A percentile compares a stretch with the other conserved stretches of the same genome.
Evolutionary conservation across 2,113 vertebrate species (phyloP).

Genomic region (Nesoenas mayeri): DNA sequence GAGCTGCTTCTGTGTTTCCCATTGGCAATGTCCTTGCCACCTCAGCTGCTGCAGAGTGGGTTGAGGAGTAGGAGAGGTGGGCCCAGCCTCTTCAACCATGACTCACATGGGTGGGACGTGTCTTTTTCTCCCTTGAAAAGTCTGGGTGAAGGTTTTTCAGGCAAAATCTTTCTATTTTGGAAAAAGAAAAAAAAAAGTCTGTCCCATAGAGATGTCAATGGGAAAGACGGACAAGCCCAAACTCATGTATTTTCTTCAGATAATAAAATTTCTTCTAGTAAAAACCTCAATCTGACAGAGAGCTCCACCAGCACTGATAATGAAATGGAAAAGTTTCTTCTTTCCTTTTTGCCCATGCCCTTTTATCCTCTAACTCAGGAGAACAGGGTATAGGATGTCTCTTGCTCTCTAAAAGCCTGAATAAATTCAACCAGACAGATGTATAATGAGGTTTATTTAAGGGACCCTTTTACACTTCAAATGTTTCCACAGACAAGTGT

Average conservation of each 20-base stretch:
- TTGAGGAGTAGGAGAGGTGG: not conserved
- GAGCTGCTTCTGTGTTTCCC: not conserved
- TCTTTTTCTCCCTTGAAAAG: not conserved
- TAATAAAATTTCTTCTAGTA: not conserved
- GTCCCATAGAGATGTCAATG: not conserved
- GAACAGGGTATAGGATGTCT: not conserved
- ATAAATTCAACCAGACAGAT: not conserved
- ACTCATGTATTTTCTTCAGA: not conserved
- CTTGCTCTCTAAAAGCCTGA: not conserved
- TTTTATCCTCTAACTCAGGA: not conserved
- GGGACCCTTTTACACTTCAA: not conserved
- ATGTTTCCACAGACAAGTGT: not conserved
- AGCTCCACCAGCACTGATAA: not conserved
- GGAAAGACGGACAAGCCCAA: not conserved
- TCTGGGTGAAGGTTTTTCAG: not conserved
- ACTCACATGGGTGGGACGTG: not conserved
- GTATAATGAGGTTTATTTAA: constrained; percentile 29
- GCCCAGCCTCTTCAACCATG: not conserved
- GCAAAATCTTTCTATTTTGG: not conserved
- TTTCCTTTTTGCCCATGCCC: not conserved
- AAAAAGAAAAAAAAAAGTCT: not conserved
- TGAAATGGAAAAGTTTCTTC: not conserved
- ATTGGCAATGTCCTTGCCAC: not conserved
- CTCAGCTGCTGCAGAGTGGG: not conserved
- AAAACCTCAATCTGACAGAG: not conserved